Percentiles rank a stretch among this genome's conserved stretches.
Evolutionary conservation across 2,888 invertebrate species (phyloP).

Genomic region (Drosophila hamatofila): DNA sequence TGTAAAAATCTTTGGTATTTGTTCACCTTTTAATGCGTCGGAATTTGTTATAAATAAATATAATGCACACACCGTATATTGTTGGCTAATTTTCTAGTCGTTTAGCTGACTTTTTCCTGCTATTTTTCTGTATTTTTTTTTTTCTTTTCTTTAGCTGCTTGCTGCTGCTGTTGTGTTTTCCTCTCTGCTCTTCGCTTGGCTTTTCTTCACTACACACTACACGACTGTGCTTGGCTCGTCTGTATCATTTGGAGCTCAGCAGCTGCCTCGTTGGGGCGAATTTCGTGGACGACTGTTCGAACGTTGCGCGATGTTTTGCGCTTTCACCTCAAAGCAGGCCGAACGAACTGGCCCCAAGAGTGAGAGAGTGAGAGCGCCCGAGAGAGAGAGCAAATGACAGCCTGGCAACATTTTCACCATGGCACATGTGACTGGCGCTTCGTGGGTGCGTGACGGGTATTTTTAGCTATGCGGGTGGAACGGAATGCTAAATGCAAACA

Average conservation of each 20-base stretch:
- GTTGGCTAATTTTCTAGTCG: constrained; percentile 59
- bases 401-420: constrained; percentile 65
- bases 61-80: constrained; percentile 56
- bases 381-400: constrained; percentile 18
- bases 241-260: constrained; percentile 55
- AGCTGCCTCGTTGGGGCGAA: constrained; percentile 75
- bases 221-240: constrained; percentile 50
- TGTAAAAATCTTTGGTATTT: constrained; percentile 31
- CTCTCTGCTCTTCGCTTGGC: constrained; percentile 48
- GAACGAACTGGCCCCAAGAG: neutral
- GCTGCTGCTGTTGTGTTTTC: constrained; percentile 28
- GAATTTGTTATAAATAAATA: constrained; percentile 60
- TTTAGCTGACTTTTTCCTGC: constrained; percentile 45
- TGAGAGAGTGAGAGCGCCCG: constrained; percentile 14
- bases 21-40: constrained; percentile 73
- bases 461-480: constrained; percentile 74
- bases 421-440: constrained; percentile 73
- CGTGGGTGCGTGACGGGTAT: constrained; percentile 64
- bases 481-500: constrained; percentile 52
- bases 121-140: constrained; percentile 15
- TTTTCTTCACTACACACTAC: constrained; percentile 53
- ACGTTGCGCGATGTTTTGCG: constrained; percentile 42
- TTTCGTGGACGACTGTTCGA: constrained; percentile 69
- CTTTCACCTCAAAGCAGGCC: constrained; percentile 47
- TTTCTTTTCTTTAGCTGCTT: constrained; percentile 16